These are phyloP conservation scores for Tetropium fuscum DNA, from an alignment of 2,888 invertebrate genomes.

Conservation along the genomic window DNA sequence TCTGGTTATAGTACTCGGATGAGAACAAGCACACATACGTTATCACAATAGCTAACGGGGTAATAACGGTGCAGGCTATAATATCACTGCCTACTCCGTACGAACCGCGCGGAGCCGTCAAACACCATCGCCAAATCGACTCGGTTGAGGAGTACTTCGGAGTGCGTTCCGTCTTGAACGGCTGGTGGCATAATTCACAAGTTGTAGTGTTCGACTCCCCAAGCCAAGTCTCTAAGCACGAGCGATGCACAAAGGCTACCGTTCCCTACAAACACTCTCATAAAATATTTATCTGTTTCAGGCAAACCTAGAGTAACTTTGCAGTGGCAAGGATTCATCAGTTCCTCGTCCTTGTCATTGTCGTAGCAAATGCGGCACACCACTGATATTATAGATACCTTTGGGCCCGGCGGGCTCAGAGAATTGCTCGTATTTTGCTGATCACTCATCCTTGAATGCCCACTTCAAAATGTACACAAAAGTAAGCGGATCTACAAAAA, in stretches of 20 bases:
- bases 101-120: slow-evolving; percentile 54
- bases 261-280: slow-evolving; percentile 70
- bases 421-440: not conserved
- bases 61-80: slow-evolving; percentile 70
- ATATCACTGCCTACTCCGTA: slow-evolving; percentile 67
- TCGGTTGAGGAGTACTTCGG: slow-evolving; percentile 71
- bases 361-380: slow-evolving; percentile 69
- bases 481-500: not conserved
- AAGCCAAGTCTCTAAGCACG: slow-evolving; percentile 82
- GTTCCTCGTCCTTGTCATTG: slow-evolving; percentile 62
- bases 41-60: slow-evolving; percentile 69
- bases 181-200: slow-evolving; percentile 80
- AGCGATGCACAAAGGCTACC: slow-evolving; percentile 78
- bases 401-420: not conserved
- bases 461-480: not conserved
- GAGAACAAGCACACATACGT: slow-evolving; percentile 68
- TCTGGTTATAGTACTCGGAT: slow-evolving; percentile 67
- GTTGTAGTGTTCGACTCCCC: slow-evolving; percentile 77
- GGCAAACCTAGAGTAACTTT: slow-evolving; percentile 59
- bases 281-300: slow-evolving; percentile 8
- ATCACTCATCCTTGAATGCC: not conserved
- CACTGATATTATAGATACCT: slow-evolving; percentile 57
- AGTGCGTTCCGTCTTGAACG: slow-evolving; percentile 74
- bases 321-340: slow-evolving; percentile 68
- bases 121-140: slow-evolving; percentile 73